Percentiles rank a stretch among this genome's conserved stretches.
Evolutionary conservation across 2,797 vertebrate species (phyloP).

Genomic region (Parotocinclus haroldoi): DNA sequence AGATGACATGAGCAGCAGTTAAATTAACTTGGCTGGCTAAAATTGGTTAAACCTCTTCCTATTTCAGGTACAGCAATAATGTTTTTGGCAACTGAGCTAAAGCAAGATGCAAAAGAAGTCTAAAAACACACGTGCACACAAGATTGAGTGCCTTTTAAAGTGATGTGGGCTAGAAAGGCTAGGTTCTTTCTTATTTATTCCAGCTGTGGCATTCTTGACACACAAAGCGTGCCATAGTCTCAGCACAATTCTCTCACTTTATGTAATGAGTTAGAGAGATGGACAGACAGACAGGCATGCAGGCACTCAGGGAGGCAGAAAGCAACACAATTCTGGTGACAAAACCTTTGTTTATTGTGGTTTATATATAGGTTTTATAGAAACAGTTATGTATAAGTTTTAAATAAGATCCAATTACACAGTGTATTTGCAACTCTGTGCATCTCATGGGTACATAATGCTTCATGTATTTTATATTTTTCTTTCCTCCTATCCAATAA

Average conservation of each 20-base stretch:
- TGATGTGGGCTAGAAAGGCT: conserved; percentile 77
- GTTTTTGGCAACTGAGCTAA: neutral
- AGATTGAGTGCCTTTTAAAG: conserved; percentile 9
- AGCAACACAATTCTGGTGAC: conserved; percentile 47
- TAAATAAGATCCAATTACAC: conserved; percentile 63
- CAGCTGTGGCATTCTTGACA: conserved; percentile 74
- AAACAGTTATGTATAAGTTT: conserved; percentile 61
- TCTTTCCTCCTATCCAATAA: neutral
- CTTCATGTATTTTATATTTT: conserved; percentile 2
- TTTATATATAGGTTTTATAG: no score
- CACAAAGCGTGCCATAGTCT: conserved; percentile 67
- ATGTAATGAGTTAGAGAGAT: conserved; percentile 24
- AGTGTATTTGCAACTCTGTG: conserved; percentile 52
- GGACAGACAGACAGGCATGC: conserved; percentile 14
- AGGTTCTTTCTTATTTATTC: conserved; percentile 76
- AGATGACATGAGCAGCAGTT: no score
- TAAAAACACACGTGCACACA: neutral
- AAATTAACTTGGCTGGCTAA: no score
- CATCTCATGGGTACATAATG: conserved; percentile 15
- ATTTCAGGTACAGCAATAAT: no score
- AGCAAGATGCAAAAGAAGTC: neutral
- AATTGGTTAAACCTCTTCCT: no score
- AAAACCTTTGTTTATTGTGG: conserved; percentile 55
- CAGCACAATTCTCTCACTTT: conserved; percentile 56
- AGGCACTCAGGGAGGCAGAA: conserved; percentile 25